Evolutionary conservation across 2,113 vertebrate genomes (phyloP), one percentile per base, ranked within the genome.

Genomic region (Anoura caudifer): DNA sequence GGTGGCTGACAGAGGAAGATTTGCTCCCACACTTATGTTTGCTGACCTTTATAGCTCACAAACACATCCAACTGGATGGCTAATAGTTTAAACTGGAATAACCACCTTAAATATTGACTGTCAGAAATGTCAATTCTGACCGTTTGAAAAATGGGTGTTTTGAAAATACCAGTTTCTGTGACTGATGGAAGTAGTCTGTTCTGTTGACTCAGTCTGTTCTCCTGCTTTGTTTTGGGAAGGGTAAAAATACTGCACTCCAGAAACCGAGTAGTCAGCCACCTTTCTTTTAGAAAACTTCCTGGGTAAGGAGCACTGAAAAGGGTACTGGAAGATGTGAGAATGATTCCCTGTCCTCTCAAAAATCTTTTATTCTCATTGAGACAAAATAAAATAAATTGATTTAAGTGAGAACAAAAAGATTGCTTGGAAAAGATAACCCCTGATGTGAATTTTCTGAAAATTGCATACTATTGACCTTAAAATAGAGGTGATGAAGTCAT

Each of bases 91-190:
- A 5, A 79, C 41, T 38, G 85, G 50, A 91, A 50, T 89, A 93
- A 82, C n/a, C 38, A 54, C 8, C 77, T 91, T 91, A 88, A 95
- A 91, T 56, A 95, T 22, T 75, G 43, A 81, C 75, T 28, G 84
- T 76, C 59, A 88, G 67, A 85, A 87, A 95, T 93, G 56, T 81
- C 45, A 87, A 20, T 28, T 90, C 38, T 54, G 33, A 56, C 70
- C 20, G 50, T n/a, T 89, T 93, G 28, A 72, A 89, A 85, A 93
- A 50, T 72, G 17, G 77, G 19, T 83, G 31, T 77, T 88, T 91
- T 86, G 56, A 41, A 63, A 92, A 54, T 54, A 81, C 7, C 59
- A 50, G 7, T 87, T 81, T 33, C 43, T 93, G 59, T 89, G 45
- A 56, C 17, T 85, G 56, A 73, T 87, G 17, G 82, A 45, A 28